Evolutionary conservation across 92 coral and sea anemone species (phyloP).

Genomic region (Blastomussa wellsi): DNA sequence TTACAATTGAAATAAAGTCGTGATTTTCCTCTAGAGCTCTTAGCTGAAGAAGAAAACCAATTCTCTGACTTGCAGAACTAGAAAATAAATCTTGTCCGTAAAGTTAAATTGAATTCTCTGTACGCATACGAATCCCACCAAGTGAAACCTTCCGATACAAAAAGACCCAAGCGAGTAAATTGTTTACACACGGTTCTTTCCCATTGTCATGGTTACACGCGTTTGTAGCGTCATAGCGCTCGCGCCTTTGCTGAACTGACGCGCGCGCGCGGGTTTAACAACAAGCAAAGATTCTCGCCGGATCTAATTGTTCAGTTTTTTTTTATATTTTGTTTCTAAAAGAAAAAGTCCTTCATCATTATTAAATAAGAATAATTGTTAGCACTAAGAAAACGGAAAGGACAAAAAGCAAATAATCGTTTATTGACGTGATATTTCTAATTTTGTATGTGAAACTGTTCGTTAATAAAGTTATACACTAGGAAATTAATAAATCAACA

Average conservation of each 20-base stretch:
- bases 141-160: neutral
- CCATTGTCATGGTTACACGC: conserved; percentile 21
- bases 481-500: too few species aligned
- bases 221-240: conserved; percentile 34
- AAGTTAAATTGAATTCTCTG: neutral
- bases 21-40: neutral
- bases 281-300: too few species aligned
- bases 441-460: neutral
- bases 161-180: neutral
- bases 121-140: neutral
- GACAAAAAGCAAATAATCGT: too few species aligned
- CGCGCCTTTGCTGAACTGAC: neutral
- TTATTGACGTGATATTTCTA: too few species aligned
- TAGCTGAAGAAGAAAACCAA: neutral
- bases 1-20: neutral
- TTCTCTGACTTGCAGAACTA: neutral
- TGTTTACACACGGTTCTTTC: conserved; percentile 17
- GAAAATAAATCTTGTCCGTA: neutral
- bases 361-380: too few species aligned
- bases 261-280: conserved; percentile 1
- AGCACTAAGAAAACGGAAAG: too few species aligned
- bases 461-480: neutral
- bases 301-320: too few species aligned
- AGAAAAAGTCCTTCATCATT: too few species aligned
- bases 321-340: too few species aligned